phyloP scores from a whole-genome alignment of 2,888 invertebrate species.

The Melitaea athalia region DNA sequence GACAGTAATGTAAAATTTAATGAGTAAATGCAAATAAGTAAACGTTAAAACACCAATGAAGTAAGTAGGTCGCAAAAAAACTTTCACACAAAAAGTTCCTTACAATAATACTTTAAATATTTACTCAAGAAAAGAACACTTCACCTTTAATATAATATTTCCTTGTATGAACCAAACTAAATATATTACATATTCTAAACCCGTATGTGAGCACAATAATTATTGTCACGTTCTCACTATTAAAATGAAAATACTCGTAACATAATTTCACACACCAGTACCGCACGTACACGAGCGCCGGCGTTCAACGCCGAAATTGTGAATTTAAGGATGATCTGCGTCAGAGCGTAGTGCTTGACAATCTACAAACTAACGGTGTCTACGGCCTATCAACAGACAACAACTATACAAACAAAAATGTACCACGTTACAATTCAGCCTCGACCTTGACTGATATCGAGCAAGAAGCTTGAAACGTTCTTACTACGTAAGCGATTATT shows the following conservation, averaged over 20 bases:
- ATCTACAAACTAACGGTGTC: constrained; percentile 23
- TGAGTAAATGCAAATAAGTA: background rate
- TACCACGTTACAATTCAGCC: constrained; percentile 39
- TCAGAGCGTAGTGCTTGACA: constrained; percentile 36
- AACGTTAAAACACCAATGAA: background rate
- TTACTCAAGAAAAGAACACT: background rate
- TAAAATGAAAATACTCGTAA: constrained; percentile 9
- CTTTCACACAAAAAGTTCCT: constrained; percentile 19
- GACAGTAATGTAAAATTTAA: constrained; percentile 12
- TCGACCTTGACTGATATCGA: constrained; percentile 37
- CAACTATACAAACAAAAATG: constrained; percentile 11
- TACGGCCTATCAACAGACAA: constrained; percentile 39
- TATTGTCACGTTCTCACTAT: constrained; percentile 15
- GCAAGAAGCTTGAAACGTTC: background rate
- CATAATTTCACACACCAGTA: constrained; percentile 15
- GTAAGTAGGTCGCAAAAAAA: constrained; percentile 19
- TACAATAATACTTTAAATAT: constrained; percentile 12
- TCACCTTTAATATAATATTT: background rate
- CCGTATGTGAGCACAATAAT: background rate
- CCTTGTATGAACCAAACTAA: background rate
- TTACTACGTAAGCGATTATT: background rate
- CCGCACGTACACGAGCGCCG: constrained; percentile 39
- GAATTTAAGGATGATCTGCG: constrained; percentile 18
- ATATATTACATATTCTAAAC: background rate
- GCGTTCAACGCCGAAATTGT: constrained; percentile 42